These are phyloP conservation scores for Galago senegalensis DNA, from an alignment of 2,797 vertebrate species.

Conservation along the genomic window DNA sequence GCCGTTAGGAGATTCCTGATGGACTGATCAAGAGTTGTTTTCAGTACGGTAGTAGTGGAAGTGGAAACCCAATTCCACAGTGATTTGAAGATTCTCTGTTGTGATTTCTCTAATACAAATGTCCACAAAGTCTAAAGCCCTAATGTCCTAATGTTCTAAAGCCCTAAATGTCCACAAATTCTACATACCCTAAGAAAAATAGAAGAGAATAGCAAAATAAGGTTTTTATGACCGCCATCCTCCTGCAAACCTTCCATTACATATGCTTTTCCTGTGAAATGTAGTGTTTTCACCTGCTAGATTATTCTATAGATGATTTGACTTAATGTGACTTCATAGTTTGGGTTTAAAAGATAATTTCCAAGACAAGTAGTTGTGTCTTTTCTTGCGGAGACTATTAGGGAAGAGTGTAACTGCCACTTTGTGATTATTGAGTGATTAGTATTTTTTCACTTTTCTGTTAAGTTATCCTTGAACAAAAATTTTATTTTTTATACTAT, in stretches of 20 bases:
- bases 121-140: too few species aligned
- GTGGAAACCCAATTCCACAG: background rate
- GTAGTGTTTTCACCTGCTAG: background rate
- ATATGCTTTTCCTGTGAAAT: background rate
- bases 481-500: background rate
- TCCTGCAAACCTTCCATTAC: background rate
- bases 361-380: background rate
- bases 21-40: background rate
- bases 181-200: background rate
- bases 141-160: too few species aligned
- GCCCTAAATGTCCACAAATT: background rate
- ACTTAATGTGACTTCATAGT: background rate
- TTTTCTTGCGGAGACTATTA: background rate
- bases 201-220: background rate
- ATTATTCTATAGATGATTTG: background rate
- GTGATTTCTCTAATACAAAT: background rate
- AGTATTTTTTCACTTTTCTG: background rate
- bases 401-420: background rate
- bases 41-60: background rate
- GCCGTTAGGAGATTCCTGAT: background rate
- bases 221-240: background rate
- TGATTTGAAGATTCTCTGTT: background rate
- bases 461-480: background rate
- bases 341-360: slow-evolving; percentile 29
- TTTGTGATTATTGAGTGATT: background rate